These are phyloP conservation scores for Gonatopus flavifemur DNA, from an alignment of 1,140 invertebrate species.

Conservation along the genomic window DNA sequence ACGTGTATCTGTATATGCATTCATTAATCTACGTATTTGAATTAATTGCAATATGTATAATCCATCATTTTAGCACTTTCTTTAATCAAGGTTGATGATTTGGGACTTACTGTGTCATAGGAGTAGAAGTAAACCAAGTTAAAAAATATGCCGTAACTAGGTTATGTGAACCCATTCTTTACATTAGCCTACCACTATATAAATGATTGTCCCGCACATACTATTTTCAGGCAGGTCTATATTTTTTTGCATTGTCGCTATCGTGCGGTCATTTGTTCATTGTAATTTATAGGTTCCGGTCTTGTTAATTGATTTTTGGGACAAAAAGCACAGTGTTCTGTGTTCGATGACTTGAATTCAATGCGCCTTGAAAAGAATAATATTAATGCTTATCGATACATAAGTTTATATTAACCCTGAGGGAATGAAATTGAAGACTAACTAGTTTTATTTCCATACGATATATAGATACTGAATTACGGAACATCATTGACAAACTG, in stretches of 20 bases:
- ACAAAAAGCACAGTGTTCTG: background rate
- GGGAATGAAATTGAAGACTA: no score
- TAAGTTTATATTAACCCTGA: background rate
- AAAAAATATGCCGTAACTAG: conserved; percentile 11
- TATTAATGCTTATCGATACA: background rate
- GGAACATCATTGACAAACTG: conserved; percentile 97
- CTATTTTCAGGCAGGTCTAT: conserved; percentile 2
- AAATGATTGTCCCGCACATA: conserved; percentile 3
- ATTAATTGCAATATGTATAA: conserved; percentile 12
- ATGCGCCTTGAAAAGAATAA: no score
- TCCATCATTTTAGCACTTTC: conserved; percentile 15
- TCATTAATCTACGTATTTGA: background rate
- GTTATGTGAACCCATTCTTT: conserved; percentile 14
- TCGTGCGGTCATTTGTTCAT: background rate
- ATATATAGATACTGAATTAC: conserved; percentile 80
- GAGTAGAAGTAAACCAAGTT: conserved; percentile 4
- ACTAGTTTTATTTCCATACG: conserved; percentile 20
- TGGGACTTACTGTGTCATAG: background rate
- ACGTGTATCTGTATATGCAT: background rate
- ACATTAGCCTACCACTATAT: conserved; percentile 9
- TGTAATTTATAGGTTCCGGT: background rate
- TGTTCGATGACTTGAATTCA: background rate
- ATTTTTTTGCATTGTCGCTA: no score
- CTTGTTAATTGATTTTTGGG: background rate
- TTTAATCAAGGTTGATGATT: conserved; percentile 14